Evolutionary conservation across 2,888 invertebrate species (phyloP).

Genomic region (Cyrtodaria siliqua): DNA sequence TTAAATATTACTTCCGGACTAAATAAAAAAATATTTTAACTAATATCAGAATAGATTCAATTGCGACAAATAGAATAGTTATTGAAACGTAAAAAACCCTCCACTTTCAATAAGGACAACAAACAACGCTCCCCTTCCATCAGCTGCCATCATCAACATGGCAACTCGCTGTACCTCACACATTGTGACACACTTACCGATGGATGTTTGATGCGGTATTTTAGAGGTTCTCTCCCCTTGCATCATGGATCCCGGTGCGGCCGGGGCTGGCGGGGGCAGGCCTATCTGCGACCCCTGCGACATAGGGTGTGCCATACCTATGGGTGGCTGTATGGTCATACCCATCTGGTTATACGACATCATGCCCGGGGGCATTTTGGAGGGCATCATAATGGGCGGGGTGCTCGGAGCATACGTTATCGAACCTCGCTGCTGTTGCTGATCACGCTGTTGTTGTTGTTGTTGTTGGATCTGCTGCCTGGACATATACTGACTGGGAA

Average conservation of each 20-base stretch:
- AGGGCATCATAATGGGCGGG: slow-evolving; percentile 54
- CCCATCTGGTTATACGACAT: slow-evolving; percentile 35
- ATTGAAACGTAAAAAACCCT: too few species aligned
- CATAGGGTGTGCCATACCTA: slow-evolving; percentile 79
- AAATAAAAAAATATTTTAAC: too few species aligned
- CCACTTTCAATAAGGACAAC: too few species aligned
- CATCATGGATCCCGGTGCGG: slow-evolving; percentile 28
- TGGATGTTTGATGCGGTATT: slow-evolving; percentile 48
- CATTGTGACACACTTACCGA: slow-evolving; percentile 61
- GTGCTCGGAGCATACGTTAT: slow-evolving; percentile 45
- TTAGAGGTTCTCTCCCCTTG: slow-evolving; percentile 43
- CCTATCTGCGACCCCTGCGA: slow-evolving; percentile 44
- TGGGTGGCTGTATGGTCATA: slow-evolving; percentile 65
- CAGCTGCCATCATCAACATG: too few species aligned
- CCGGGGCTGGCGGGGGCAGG: slow-evolving; percentile 38
- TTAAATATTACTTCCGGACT: too few species aligned
- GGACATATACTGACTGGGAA: slow-evolving; percentile 96
- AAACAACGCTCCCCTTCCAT: too few species aligned
- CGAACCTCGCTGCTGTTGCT: slow-evolving; percentile 22
- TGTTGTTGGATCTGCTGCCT: slow-evolving; percentile 39
- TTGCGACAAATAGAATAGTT: too few species aligned
- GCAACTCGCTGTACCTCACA: too few species aligned
- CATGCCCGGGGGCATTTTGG: slow-evolving; percentile 39
- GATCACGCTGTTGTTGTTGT: slow-evolving; percentile 14
- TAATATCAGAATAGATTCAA: too few species aligned